Evolutionary conservation across 1,140 invertebrate species (phyloP).

Genomic region (Adoxophyes honmai): DNA sequence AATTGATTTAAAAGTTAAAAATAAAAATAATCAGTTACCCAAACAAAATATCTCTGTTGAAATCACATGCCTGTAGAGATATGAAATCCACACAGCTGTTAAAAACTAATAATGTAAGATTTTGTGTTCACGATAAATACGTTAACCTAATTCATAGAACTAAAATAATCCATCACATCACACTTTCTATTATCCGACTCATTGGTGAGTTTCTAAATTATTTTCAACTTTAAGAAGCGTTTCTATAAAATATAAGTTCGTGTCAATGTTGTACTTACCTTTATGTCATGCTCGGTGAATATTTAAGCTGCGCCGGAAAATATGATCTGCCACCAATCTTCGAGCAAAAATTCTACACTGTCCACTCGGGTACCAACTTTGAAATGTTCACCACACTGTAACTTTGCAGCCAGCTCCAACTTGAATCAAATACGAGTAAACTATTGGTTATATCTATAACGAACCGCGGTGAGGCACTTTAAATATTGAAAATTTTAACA

Average conservation of each 20-base stretch:
- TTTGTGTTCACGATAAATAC: no score
- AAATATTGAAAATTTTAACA: slow-evolving; percentile 23
- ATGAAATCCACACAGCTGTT: no score
- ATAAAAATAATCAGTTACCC: no score
- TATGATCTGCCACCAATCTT: slow-evolving; percentile 21
- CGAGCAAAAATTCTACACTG: slow-evolving; percentile 11
- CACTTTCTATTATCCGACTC: no score
- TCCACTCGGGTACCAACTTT: slow-evolving; percentile 10
- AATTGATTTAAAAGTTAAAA: no score
- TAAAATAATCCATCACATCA: no score
- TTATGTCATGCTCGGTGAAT: slow-evolving; percentile 38
- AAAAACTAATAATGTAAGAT: no score
- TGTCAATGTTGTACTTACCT: slow-evolving; percentile 36
- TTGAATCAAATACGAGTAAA: slow-evolving; percentile 18
- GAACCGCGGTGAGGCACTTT: slow-evolving; percentile 30
- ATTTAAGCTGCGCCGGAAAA: slow-evolving; percentile 22
- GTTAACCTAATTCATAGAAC: no score
- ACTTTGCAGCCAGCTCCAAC: slow-evolving; percentile 13
- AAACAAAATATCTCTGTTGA: no score
- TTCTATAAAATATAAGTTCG: slow-evolving; percentile 2
- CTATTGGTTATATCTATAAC: slow-evolving; percentile 21
- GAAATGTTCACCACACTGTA: slow-evolving; percentile 24
- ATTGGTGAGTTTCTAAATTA: no score
- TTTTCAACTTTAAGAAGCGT: not conserved
- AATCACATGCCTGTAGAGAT: no score